Evolutionary conservation across 1,140 invertebrate genomes (phyloP), one percentile per base, ranked within the genome.

Genomic region (Episyrphus balteatus): DNA sequence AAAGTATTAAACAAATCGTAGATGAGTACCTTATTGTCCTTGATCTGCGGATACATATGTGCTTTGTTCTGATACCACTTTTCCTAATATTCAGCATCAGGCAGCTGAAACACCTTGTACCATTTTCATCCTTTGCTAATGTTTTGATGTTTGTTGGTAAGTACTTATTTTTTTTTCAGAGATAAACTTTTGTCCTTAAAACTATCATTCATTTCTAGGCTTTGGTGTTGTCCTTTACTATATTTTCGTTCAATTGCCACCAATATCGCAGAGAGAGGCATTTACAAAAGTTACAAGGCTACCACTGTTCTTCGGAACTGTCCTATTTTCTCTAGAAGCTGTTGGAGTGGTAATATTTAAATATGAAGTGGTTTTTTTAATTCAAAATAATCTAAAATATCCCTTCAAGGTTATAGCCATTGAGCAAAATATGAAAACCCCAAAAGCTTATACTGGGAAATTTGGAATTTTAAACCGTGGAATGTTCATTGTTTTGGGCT

Each of bases 311-410:
- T 88, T 94, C 64, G 90, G 90, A 1, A 92, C 88, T 0, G 85
- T 86, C 0, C 70, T 95, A 5, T 95, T 92, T 71, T 86, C 91
- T 0, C 72, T 93, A 41, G 90, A 93, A 66, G 90, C 90, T 13
- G 90, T 94, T 31, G 86, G 86, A 26, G 83, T 89, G 66, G 85
- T 88, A 61, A 74, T n/a, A 80, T 79, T 32, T 47, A 31, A 43
- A 41, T 12, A 14, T 21, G 43, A 41, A 42, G 11, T 41, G 18
- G 26, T 30, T 18, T 44, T 40, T 46, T 32, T 3, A n/a, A n/a
- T n/a, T n/a, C n/a, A n/a, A n/a, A n/a, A n/a, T 40, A 40, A 26
- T 41, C 12, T 30, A 19, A 13, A 33, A 6, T 6, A 8, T 19
- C 42, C 51, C 44, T 61, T 67, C 11, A 51, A 86, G 86, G 83